Conservation (phyloP, 2,888 invertebrate genomes). For the Ornithoptera priamus region DNA sequence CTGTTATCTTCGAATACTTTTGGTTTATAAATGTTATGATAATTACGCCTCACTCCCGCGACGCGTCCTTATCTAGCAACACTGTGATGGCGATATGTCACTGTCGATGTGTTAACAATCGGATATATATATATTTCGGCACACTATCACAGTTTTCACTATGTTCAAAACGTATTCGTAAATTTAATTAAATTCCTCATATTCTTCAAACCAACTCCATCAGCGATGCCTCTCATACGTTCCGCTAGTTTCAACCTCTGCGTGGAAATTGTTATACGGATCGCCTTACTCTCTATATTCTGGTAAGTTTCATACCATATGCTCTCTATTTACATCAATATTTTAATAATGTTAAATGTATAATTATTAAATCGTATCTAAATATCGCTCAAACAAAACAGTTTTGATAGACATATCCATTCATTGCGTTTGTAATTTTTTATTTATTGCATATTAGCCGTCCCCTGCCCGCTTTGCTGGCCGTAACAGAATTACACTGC, state of each 20-base stretch:
- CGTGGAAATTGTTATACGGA: constrained; percentile 74
- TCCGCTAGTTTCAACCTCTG: constrained; percentile 69
- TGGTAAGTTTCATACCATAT: constrained; percentile 73
- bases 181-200: constrained; percentile 16
- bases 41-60: no score
- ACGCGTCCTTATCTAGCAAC: neutral
- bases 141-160: constrained; percentile 15
- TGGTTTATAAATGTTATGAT: no score
- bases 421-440: no score
- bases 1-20: no score
- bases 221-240: constrained; percentile 70
- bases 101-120: constrained; percentile 10
- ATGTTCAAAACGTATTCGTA: constrained; percentile 19
- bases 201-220: constrained; percentile 8
- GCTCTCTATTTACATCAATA: constrained; percentile 26
- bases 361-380: no score
- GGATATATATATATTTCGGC: constrained; percentile 2
- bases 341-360: neutral
- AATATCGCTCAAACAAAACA: no score
- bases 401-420: no score
- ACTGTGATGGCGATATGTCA: neutral
- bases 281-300: constrained; percentile 71
- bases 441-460: no score
- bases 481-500: no score
- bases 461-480: no score